Conservation (phyloP, 2,113 vertebrate species). For the Podarcis raffonei region DNA sequence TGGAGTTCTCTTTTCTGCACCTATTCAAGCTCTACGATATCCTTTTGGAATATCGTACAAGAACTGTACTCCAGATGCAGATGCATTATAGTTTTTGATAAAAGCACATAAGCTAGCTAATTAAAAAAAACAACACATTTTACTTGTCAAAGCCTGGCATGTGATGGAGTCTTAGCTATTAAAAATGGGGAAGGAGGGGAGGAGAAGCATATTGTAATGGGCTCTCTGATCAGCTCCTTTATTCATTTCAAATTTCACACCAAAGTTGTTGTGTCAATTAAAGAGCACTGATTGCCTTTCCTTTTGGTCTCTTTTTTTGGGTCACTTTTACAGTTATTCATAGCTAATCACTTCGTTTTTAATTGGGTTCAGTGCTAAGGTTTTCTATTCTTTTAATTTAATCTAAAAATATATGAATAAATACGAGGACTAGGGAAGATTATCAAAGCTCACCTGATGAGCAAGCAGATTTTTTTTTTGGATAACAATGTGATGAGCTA, state of each 20-base stretch:
- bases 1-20: background rate
- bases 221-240: conserved; percentile 49
- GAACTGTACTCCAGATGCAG: too few species aligned
- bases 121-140: background rate
- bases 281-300: conserved; percentile 40
- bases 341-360: conserved; percentile 58
- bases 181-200: conserved; percentile 37
- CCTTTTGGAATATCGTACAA: background rate
- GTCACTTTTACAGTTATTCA: conserved; percentile 61
- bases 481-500: conserved; percentile 16
- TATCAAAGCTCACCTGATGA: conserved; percentile 39
- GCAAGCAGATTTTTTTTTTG: conserved; percentile 9
- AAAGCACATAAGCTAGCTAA: background rate
- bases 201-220: conserved; percentile 31
- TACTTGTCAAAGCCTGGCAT: background rate
- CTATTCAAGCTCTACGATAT: background rate
- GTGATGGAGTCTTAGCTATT: background rate
- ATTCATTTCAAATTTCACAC: conserved; percentile 55
- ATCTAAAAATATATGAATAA: conserved; percentile 56
- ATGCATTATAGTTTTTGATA: background rate
- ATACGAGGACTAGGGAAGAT: conserved; percentile 38
- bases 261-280: conserved; percentile 38
- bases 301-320: conserved; percentile 24
- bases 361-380: conserved; percentile 56
- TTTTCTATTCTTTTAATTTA: conserved; percentile 29